These are phyloP conservation scores for Epirrhoe tristata DNA, from an alignment of 2,888 invertebrate species.

Conservation along the genomic window DNA sequence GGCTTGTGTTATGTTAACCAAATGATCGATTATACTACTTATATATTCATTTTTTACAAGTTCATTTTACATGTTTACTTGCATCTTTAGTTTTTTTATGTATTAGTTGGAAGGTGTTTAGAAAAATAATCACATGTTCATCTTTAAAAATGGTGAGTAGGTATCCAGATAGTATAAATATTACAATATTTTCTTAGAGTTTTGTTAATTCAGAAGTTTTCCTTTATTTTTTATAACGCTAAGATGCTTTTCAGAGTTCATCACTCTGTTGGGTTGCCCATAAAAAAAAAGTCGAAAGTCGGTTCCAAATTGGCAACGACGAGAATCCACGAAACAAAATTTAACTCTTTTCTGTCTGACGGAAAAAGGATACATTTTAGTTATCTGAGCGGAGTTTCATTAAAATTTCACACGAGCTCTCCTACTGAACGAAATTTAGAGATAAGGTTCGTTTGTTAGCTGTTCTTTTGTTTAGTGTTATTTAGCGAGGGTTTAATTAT, in stretches of 20 bases:
- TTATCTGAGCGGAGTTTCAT: constrained; percentile 48
- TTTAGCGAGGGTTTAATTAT: constrained; percentile 36
- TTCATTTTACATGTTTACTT: too few relatives aligned
- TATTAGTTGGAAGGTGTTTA: too few relatives aligned
- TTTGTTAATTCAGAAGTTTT: background rate
- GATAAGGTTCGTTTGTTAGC: constrained; percentile 48
- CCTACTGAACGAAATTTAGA: constrained; percentile 46
- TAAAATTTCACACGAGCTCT: constrained; percentile 48
- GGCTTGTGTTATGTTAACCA: too few relatives aligned
- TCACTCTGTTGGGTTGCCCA: background rate
- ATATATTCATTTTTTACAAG: too few relatives aligned
- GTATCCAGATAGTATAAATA: too few relatives aligned
- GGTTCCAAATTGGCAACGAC: constrained; percentile 24
- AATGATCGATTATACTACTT: too few relatives aligned
- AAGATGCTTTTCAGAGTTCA: constrained; percentile 7
- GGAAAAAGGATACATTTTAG: constrained; percentile 47
- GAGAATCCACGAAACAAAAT: constrained; percentile 25
- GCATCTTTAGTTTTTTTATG: too few relatives aligned
- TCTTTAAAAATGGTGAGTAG: too few relatives aligned
- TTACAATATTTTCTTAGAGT: background rate
- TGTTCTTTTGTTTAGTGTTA: constrained; percentile 49
- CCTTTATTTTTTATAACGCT: background rate
- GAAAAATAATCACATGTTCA: too few relatives aligned
- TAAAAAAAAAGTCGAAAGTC: constrained; percentile 21
- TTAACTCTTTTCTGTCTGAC: constrained; percentile 37